Percentiles rank a stretch among this genome's conserved stretches.
These are phyloP conservation scores for Cheilosia vulpina DNA, from an alignment of 2,888 invertebrate species.

Conservation along the genomic window DNA sequence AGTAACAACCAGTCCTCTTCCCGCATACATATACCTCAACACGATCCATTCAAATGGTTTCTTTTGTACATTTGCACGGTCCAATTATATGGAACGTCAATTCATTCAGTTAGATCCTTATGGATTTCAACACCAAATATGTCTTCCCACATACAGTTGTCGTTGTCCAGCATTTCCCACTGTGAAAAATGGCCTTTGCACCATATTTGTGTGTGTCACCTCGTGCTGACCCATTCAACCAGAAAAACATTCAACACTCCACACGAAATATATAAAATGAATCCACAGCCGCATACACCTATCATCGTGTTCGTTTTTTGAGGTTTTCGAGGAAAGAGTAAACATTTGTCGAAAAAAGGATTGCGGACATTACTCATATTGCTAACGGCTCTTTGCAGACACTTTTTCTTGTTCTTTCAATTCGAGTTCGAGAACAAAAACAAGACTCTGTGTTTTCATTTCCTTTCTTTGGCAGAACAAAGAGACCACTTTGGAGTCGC, in stretches of 20 bases:
- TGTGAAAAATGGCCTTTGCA: conserved; percentile 40
- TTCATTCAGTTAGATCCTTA: background rate
- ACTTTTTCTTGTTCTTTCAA: conserved; percentile 22
- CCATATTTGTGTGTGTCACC: conserved; percentile 26
- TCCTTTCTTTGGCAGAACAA: conserved; percentile 42
- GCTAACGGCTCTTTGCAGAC: conserved; percentile 58
- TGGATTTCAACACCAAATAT: background rate
- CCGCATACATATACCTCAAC: no score
- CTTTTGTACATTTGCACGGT: no score
- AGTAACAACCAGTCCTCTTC: no score
- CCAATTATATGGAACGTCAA: no score
- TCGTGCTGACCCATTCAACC: conserved; percentile 57
- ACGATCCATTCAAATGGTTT: no score
- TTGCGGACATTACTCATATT: conserved; percentile 66
- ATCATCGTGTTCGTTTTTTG: conserved; percentile 32
- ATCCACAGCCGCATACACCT: conserved; percentile 11
- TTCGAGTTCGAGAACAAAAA: conserved; percentile 21
- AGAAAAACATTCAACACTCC: conserved; percentile 52
- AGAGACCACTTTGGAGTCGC: conserved; percentile 38
- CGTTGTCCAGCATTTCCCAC: conserved; percentile 23
- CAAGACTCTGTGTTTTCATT: conserved; percentile 4
- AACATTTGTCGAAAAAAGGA: conserved; percentile 61
- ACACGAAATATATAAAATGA: conserved; percentile 16
- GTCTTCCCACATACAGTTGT: background rate
- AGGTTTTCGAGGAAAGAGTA: conserved; percentile 57